Evolutionary conservation across 2,888 invertebrate species (phyloP).

Genomic region (Melangyna quadrimaculata): DNA sequence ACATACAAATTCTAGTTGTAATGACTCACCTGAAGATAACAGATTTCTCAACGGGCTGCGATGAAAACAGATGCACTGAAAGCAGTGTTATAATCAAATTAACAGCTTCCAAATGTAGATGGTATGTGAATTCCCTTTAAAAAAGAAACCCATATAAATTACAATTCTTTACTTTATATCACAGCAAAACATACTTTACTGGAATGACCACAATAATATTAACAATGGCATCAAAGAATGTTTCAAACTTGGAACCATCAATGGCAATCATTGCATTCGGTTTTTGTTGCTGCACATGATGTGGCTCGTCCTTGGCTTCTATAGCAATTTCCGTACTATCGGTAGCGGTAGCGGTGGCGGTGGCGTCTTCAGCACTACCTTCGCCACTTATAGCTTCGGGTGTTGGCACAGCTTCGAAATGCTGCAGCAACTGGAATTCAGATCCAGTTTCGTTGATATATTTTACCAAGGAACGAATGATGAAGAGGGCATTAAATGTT

Average conservation of each 20-base stretch:
- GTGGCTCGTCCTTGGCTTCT: slow-evolving; percentile 75
- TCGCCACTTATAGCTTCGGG: slow-evolving; percentile 74
- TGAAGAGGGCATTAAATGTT: slow-evolving; percentile 95
- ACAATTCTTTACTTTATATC: background rate
- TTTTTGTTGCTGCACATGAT: slow-evolving; percentile 61
- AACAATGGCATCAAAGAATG: slow-evolving; percentile 80
- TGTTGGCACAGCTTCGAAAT: slow-evolving; percentile 86
- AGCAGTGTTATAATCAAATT: slow-evolving; percentile 93
- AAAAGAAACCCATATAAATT: slow-evolving; percentile 60
- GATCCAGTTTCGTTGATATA: slow-evolving; percentile 95
- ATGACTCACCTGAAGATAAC: slow-evolving; percentile 81
- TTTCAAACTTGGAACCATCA: slow-evolving; percentile 80
- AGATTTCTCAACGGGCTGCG: slow-evolving; percentile 86
- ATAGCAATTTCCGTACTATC: slow-evolving; percentile 75
- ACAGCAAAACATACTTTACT: slow-evolving; percentile 78
- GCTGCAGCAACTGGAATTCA: slow-evolving; percentile 92
- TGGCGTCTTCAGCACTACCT: slow-evolving; percentile 15
- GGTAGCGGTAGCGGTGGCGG: too few relatives aligned
- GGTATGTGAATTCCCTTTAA: slow-evolving; percentile 90
- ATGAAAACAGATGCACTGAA: slow-evolving; percentile 92
- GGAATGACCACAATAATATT: slow-evolving; percentile 81
- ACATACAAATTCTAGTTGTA: too few relatives aligned
- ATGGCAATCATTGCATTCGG: slow-evolving; percentile 74
- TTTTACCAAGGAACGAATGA: slow-evolving; percentile 91
- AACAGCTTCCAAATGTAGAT: slow-evolving; percentile 92